These are phyloP conservation scores for Seladonia tumulorum DNA, from an alignment of 2,888 invertebrate species.

Conservation along the genomic window DNA sequence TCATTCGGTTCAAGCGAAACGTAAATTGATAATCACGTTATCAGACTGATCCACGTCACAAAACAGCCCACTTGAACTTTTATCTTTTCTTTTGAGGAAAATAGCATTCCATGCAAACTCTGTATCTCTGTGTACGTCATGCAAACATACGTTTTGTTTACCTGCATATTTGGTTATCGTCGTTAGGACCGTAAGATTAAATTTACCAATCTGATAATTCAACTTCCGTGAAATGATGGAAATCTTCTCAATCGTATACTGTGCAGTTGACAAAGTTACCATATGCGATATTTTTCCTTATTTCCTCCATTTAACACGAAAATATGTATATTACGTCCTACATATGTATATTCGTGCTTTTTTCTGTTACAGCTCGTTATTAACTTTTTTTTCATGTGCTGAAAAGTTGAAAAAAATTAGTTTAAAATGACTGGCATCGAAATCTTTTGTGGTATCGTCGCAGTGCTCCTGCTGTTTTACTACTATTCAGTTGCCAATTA, in stretches of 20 bases:
- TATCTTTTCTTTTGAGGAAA: no score
- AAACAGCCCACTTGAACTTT: no score
- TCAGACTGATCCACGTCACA: no score
- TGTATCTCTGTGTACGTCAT: no score
- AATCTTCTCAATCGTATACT: not conserved
- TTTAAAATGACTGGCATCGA: not conserved
- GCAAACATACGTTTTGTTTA: no score
- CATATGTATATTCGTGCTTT: not conserved
- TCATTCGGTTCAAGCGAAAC: no score
- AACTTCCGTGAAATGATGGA: not conserved
- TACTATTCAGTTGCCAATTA: conserved; percentile 77
- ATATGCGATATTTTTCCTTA: no score
- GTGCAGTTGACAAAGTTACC: not conserved
- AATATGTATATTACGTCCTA: not conserved
- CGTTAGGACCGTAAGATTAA: no score
- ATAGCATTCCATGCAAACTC: no score
- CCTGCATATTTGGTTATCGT: no score
- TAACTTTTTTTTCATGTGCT: not conserved
- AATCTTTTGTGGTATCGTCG: conserved; percentile 77
- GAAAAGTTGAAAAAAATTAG: not conserved
- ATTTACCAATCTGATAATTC: not conserved
- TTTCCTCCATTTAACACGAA: not conserved
- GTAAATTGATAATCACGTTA: no score
- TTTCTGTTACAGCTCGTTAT: not conserved
- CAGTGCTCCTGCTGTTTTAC: conserved; percentile 52